Evolutionary conservation across 2,797 vertebrate species (phyloP).

Genomic region (Agapornis canus): DNA sequence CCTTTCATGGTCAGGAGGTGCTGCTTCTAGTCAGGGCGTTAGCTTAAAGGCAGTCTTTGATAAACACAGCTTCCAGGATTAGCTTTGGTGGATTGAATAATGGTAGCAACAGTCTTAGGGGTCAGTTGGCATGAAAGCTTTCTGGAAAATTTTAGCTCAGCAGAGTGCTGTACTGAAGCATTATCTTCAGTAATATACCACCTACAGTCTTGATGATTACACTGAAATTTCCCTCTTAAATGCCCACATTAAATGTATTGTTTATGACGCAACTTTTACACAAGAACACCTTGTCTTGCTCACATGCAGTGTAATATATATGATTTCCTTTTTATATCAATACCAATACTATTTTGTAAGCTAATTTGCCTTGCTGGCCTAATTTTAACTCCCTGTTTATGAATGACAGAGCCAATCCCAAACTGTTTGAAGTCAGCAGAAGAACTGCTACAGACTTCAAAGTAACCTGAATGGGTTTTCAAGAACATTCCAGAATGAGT

Average conservation of each 20-base stretch:
- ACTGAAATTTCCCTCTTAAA: background rate
- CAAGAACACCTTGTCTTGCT: background rate
- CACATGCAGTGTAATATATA: background rate
- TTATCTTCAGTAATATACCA: background rate
- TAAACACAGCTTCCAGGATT: background rate
- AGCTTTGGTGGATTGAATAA: rapidly evolving
- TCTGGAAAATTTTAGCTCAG: background rate
- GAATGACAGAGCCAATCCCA: background rate
- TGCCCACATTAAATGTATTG: background rate
- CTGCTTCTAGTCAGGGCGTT: background rate
- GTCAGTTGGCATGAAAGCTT: background rate
- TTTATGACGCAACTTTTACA: background rate
- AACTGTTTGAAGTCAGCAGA: background rate
- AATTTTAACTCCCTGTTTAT: background rate
- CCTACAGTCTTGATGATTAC: background rate
- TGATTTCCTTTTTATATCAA: background rate
- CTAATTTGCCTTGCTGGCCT: background rate
- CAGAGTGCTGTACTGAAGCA: background rate
- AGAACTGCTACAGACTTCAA: background rate
- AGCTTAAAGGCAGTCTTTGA: background rate
- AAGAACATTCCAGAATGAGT: background rate
- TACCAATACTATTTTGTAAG: background rate
- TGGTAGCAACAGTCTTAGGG: background rate
- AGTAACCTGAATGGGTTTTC: background rate
- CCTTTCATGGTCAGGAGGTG: background rate